These are phyloP conservation scores for Edolisoma coerulescens DNA, from an alignment of 2,113 vertebrate species.

Conservation along the genomic window DNA sequence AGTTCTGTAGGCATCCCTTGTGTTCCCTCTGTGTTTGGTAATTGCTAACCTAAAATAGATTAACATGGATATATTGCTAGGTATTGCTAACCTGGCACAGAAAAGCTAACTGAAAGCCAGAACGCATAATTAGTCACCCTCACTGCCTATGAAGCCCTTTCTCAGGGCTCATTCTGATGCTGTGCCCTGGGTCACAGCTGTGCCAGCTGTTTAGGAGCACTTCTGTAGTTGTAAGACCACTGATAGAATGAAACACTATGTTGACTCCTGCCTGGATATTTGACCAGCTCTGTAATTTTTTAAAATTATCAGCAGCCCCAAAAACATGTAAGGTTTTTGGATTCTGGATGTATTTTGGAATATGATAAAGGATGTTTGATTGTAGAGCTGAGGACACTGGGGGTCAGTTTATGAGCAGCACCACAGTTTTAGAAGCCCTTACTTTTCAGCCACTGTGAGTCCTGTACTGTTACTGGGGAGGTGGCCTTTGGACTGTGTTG, in stretches of 20 bases:
- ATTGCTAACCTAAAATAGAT: neutral
- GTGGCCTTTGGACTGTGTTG: neutral
- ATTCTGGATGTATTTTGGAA: neutral
- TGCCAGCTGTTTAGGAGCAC: neutral
- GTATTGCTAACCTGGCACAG: neutral
- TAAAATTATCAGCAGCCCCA: fast-evolving
- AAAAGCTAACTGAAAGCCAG: neutral
- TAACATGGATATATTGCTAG: neutral
- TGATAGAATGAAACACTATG: neutral
- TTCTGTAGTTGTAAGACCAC: neutral
- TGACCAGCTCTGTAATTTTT: neutral
- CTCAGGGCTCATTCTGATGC: neutral
- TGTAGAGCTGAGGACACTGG: neutral
- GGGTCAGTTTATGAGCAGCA: neutral
- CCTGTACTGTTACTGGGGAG: neutral
- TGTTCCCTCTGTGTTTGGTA: neutral
- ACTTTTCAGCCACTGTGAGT: neutral
- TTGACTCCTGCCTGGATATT: neutral
- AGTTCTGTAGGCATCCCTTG: neutral
- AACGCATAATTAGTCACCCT: neutral
- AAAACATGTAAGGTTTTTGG: neutral
- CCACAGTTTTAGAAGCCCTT: neutral
- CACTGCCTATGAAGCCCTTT: neutral
- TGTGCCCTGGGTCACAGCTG: neutral
- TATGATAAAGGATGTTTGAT: neutral